Percentiles rank a stretch among this genome's conserved stretches.
These are phyloP conservation scores for Leptoteleia sp. DNA, from an alignment of 1,140 invertebrate genomes.

Conservation along the genomic window DNA sequence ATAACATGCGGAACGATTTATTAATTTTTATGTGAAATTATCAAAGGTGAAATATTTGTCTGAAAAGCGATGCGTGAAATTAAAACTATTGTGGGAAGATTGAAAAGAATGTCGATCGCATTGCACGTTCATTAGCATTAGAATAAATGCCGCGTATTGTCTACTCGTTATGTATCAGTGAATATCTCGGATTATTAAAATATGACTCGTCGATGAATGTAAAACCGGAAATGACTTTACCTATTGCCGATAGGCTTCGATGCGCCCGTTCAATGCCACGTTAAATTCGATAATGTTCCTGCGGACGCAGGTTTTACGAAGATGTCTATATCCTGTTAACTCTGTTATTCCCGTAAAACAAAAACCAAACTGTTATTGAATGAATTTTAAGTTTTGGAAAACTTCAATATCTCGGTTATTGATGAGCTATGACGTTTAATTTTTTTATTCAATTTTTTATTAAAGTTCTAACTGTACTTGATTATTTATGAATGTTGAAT, in stretches of 20 bases:
- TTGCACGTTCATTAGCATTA: conserved; percentile 62
- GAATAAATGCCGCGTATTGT: conserved; percentile 57
- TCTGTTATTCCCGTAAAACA: conserved; percentile 8
- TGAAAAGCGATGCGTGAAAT: conserved; percentile 62
- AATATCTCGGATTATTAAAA: conserved; percentile 66
- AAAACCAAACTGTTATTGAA: no score
- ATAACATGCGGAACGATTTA: no score
- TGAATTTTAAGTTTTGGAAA: no score
- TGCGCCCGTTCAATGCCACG: conserved; percentile 66
- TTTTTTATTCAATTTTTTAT: no score
- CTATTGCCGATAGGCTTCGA: conserved; percentile 68
- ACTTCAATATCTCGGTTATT: no score
- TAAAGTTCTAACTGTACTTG: no score
- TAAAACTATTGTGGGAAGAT: conserved; percentile 46
- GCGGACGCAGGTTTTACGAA: conserved; percentile 41
- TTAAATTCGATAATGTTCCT: conserved; percentile 64
- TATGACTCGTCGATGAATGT: conserved; percentile 60
- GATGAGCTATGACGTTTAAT: no score
- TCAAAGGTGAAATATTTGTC: conserved; percentile 32
- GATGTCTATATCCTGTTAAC: conserved; percentile 50
- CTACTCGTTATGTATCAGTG: conserved; percentile 60
- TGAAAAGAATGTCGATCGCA: conserved; percentile 50
- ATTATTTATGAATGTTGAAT: no score
- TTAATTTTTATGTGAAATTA: conserved; percentile 1
- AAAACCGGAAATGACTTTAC: conserved; percentile 68